Evolutionary conservation across 64 coral and sea anemone species (phyloP), one percentile per base, ranked within the genome.

Genomic region (Montipora efflorescens): DNA sequence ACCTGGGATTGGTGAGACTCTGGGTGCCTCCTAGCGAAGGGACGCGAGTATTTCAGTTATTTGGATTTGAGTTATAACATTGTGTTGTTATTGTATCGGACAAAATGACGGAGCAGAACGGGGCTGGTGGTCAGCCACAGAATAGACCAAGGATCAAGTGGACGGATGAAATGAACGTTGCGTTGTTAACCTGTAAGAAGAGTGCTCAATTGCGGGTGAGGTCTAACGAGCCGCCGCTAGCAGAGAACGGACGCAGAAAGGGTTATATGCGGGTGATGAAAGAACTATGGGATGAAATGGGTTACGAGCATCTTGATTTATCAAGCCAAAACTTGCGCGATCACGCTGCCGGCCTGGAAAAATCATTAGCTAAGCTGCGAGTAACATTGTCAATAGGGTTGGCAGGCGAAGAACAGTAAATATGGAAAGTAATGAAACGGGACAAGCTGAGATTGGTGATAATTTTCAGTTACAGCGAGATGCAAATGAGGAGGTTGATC

Each of bases 231-330:
- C 81, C 59, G 13, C 81, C 81, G 81, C 59, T 68, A 7, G 59
- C 81, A 43, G 81, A 68, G 81, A 84, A 47, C 15, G 81, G 44
- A 47, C 44, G 23, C 81, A 84, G 81, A 59, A 84, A 84, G 81
- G 81, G 28, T 25, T 84, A 66, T 47, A 67, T 84, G 81, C 3
- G 12, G 81, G 12, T 84, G 19, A 84, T 84, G 58, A 84, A 84
- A 84, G 81, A 84, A 84, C 81, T 84, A 84, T 84, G 81, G 81
- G 22, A 84, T 8, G 67, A 84, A 84, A 84, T 84, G 58, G 58
- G 81, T 68, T 84, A 84, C 22, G 44, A 84, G 81, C 81, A 84
- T 47, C 81, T 84, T 44, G 59, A 84, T 84, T 84, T 84, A 84
- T 84, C 80, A 82, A 82, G 80, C 50, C 51, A 50, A 19, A 82